Base-by-base conservation (phyloP, 2,888 invertebrate genomes). In the Pristionchus arcanus region DNA sequence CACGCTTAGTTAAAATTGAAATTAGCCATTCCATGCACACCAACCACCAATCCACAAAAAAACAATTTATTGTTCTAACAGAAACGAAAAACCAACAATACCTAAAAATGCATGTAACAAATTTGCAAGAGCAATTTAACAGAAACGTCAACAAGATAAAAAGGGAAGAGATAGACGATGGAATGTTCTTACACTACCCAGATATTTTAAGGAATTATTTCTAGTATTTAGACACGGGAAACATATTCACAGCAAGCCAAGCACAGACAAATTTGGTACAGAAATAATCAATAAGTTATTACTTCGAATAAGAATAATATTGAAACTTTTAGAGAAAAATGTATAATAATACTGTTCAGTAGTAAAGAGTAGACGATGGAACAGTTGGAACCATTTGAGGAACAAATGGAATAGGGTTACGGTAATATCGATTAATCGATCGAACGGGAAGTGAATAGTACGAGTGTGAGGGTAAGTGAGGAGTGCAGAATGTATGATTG, bases 71-170 rank as follows among this genome's bases (percentile, higher is more conserved):
- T 85, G 59, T 28, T 31, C 25, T 55, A 59, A 37, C 59, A 59
- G 11, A 31, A 59, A 34, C 31, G 31, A 84, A 19, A 34, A 59
- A 85, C 28, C 34, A 55, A 59, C 28, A 85, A 85, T n/a, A 34
- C 34, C 21, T 55, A 55, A 84, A 49, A 55, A 31, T 49, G 84
- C 59, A 85, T 85, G 84, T 85, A 85, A 85, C 55, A 85, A 83
- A 55, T 42, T 81, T 81, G 81, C 81, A 13, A 42, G 34, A 5
- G 84, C 84, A 85, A 85, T 59, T 13, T 85, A 85, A 85, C 84
- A 85, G 83, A 85, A 59, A 59, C 31, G 28, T 55, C 59, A 85
- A 85, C 84, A 85, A 55, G 37, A 34, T 13, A 25, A 59, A 49
- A 55, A 59, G 19, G 28, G 59, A 59, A 37, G 34, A 74, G 37